Evolutionary conservation across 35 echinoderm and acorn worm species (phyloP), one percentile per base, ranked within the genome.

Genomic region (Apostichopus californicus): DNA sequence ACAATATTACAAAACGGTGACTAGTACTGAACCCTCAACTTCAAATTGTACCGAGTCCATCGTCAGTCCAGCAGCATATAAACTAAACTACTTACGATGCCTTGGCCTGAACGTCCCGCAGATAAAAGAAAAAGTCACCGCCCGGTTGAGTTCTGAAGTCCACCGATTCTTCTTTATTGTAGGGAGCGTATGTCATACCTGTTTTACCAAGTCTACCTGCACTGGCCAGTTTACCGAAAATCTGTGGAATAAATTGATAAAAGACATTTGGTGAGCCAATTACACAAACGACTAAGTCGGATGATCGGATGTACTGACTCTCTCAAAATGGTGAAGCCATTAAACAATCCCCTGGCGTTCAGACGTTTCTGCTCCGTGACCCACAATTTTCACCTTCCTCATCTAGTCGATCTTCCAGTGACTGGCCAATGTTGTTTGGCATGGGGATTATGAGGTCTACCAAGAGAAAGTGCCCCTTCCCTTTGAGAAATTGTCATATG

Each of bases 121-220:
- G 93, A 65, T 98, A 98, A 78, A 96, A 98, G 60, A 91, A 89
- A 75, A 96, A 98, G 79, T 98, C 97, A 8, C 91, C 95, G 5
- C 97, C 97, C 0, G 95, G 97, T 77, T 98, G 97, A 0, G 89
- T 84, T 23, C 95, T 87, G 14, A 93, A 93, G 78, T 98, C 97
- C 22, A 96, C 83, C 11, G 58, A 79, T 57, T 77, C 73, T 60
- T 93, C 91, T 54, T 63, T 92, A 21, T 95, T 26, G n/a, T 63
- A 71, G 14, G 17, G 56, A 59, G 57, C 23, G 78, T 80, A 80
- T 12, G 52, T 12, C 11, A 65, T 14, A 71, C 57, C 28, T 11
- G 25, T 57, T 9, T 87, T 63, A 5, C 26, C 57, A 25, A n/a
- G 55, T 87, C 57, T 87, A 24, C 22, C 59, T 21, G 86, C 15